These are phyloP conservation scores for Ametastegia equiseti DNA, from an alignment of 2,888 invertebrate species.

Conservation along the genomic window DNA sequence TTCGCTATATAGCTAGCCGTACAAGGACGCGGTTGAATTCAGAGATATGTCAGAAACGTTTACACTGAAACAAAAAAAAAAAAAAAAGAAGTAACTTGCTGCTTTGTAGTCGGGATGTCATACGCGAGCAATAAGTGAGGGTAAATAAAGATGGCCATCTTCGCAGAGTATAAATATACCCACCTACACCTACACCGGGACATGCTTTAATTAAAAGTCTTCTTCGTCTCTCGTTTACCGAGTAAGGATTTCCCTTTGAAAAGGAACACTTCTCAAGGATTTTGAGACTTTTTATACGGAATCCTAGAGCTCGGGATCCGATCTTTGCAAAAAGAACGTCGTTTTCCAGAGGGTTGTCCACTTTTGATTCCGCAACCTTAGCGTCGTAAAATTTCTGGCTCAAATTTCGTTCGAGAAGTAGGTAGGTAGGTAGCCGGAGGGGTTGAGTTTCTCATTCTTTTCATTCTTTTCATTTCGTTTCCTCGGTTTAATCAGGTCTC, in stretches of 20 bases:
- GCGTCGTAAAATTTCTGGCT: conserved; percentile 12
- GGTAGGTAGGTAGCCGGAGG: neutral
- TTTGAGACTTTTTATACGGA: neutral
- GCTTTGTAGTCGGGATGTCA: neutral
- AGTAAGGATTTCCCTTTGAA: conserved; percentile 15
- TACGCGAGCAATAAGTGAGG: neutral
- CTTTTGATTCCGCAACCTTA: conserved; percentile 21
- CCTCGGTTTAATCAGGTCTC: conserved; percentile 42
- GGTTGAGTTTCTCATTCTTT: conserved; percentile 27
- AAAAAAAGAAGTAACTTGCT: neutral
- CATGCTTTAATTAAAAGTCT: conserved; percentile 29
- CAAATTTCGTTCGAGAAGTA: conserved; percentile 4
- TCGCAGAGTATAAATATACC: neutral
- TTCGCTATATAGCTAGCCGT: neutral
- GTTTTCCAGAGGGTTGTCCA: conserved; percentile 34
- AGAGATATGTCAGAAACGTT: neutral
- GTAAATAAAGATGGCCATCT: neutral
- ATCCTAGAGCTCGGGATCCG: neutral
- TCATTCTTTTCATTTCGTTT: conserved; percentile 38
- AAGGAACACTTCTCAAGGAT: conserved; percentile 22
- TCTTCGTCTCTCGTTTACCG: neutral
- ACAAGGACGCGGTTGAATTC: neutral
- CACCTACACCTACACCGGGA: neutral
- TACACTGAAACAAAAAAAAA: neutral
- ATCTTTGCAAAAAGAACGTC: neutral